Conservation (phyloP, 2,113 vertebrate genomes). For the Phalacrocorax brasilianus region DNA sequence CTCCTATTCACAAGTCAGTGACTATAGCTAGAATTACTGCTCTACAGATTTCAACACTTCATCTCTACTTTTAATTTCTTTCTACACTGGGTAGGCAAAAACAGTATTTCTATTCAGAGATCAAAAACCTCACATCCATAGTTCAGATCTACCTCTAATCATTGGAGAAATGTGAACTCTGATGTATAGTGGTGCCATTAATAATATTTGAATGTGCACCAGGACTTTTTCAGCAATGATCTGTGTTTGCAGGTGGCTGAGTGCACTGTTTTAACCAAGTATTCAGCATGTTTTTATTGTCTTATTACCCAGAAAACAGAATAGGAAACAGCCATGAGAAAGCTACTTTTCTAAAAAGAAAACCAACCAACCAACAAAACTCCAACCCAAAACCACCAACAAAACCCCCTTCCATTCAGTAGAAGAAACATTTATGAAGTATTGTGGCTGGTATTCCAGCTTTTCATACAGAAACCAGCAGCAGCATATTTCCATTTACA, state of each 20-base stretch:
- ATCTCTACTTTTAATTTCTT: background rate
- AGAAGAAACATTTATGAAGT: background rate
- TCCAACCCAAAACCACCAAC: background rate
- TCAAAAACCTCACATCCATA: background rate
- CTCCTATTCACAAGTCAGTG: background rate
- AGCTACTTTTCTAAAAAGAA: background rate
- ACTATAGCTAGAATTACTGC: background rate
- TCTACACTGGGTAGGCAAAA: background rate
- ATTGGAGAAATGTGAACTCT: background rate
- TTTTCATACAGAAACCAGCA: background rate
- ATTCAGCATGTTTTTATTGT: background rate
- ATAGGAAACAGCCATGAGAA: background rate
- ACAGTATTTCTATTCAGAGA: background rate
- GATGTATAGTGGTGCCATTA: background rate
- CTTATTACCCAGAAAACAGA: background rate
- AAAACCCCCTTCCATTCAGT: background rate
- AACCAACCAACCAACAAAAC: background rate
- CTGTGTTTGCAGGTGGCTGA: background rate
- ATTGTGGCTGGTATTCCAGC: background rate
- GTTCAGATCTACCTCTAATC: background rate
- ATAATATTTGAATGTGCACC: background rate
- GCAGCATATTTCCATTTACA: background rate
- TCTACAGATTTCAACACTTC: background rate
- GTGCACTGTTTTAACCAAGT: background rate
- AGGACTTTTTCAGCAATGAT: background rate